Base-by-base conservation (phyloP, 2,888 invertebrate genomes). In the Xanthostigma xanthostigma region DNA sequence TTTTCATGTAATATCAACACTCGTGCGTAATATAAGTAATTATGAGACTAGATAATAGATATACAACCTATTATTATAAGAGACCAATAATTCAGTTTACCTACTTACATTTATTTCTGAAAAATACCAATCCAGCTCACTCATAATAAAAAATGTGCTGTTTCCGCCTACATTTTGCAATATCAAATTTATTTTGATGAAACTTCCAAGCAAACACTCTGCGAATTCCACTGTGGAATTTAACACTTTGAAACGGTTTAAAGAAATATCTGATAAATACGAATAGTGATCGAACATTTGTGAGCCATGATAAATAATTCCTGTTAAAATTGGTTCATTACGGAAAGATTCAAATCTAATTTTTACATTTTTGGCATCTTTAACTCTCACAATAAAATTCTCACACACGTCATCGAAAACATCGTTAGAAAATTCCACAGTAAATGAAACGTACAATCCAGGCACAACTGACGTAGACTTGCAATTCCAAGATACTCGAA, bases 201-300 rank as follows among this genome's bases (percentile, higher is more conserved):
- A 53, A 50, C 64, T 62, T 2, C 69, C 68, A 2, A 69, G 53
- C 14, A 71, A 64, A 54, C 65, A 65, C 42, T 60, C 58, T 3
- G 64, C 65, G 54, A 68, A 70, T 44, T 72, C 68, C n/a, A 70
- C 62, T 13, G 60, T 61, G 8, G 59, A 57, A 51, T 66, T 65
- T 33, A 64, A 48, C 10, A 62, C 64, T 41, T 53, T 49, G 38
- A 37, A 37, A 14, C 17, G 27, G 27, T 45, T 17, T 45, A 33
- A 12, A 27, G 13, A 27, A 2, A 34, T n/a, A 34, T 10, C 10
- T 41, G 27, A n/a, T 27, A 27, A 27, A 27, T 27, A 27, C 27
- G 27, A 41, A 9, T 27, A 13, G 35, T 35, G 11, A 41, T 9
- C 36, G n/a, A 36, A 36, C 12, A 41, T 41, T 11, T 27, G 34